phyloP scores from a whole-genome alignment of 2,888 invertebrate species.

The Trilocha varians region DNA sequence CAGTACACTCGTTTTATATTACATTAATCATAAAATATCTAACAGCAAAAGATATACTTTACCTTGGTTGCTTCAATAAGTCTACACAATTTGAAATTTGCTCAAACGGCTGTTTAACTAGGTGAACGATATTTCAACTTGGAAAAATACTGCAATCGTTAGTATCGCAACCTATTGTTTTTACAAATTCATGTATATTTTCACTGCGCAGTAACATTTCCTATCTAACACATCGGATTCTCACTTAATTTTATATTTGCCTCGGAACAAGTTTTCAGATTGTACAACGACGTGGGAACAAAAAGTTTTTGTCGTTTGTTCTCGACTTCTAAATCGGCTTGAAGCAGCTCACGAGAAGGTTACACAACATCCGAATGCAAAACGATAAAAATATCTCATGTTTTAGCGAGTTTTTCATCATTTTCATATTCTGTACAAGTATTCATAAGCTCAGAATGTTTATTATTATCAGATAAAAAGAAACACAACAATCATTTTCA shows the following conservation, averaged over 20 bases:
- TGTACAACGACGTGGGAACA: background rate
- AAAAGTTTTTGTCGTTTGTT: background rate
- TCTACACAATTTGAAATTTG: no score
- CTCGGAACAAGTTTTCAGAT: background rate
- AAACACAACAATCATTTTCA: background rate
- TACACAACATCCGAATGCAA: background rate
- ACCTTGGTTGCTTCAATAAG: no score
- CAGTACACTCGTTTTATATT: no score
- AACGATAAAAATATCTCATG: background rate
- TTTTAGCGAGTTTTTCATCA: background rate
- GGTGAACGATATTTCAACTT: no score
- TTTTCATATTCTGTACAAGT: background rate
- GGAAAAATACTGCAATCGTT: no score
- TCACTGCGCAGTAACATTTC: no score
- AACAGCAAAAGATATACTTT: no score
- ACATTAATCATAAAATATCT: no score
- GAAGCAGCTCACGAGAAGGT: background rate
- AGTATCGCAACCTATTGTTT: no score
- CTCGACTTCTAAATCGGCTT: background rate
- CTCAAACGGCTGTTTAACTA: no score
- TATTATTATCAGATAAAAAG: no score
- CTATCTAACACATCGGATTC: background rate
- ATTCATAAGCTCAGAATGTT: background rate
- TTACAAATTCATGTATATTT: no score
- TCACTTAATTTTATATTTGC: background rate